Base-by-base conservation (phyloP, 2,797 vertebrate species). In the Acanthis flammea region DNA sequence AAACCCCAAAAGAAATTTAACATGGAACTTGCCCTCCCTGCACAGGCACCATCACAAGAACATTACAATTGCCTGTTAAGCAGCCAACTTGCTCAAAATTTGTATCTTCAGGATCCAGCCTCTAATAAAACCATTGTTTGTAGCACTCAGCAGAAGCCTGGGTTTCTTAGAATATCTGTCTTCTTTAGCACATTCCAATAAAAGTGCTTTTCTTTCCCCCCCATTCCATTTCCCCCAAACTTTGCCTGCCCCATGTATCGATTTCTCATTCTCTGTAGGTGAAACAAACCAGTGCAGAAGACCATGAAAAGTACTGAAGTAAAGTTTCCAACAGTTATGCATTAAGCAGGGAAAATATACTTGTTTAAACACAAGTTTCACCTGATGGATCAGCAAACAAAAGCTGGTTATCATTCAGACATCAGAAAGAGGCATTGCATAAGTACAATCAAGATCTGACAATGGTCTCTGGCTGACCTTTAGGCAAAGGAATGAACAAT, bases 341-440 rank as follows among this genome's bases (percentile, higher is more conserved):
- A 80, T 72, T 78, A 86, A 81, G 44, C 14, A 22, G 24, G 24
- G 45, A 74, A 90, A 92, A 79, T 28, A 66, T 0, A 54, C 27
- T 70, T 79, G 30, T 57, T 81, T 33, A 89, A 88, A 82, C 25
- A 75, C 24, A 70, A 60, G 80, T 89, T 95, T 82, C 84, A 87
- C 65, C 63, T 77, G 67, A 91, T 33, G 37, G 86, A 83, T 92
- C 72, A 92, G 68, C 88, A 94, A 94, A 91, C 61, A 95, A 86
- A 41, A 83, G 61, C 10, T 13, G 24, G 37, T 89, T 94, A 92
- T 83, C 78, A 75, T 7, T 9, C 44, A 79, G 62, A 57, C 80
- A 96, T 94, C 86, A 70, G 51, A 76, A 78, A 33, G 9, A 35
- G 50, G 35, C 53, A 42, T 50, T 82, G 85, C 45, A 0, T 22